Percentiles rank a stretch among this genome's conserved stretches.
Evolutionary conservation across 2,888 invertebrate species (phyloP).

Genomic region (Tipula unca): DNA sequence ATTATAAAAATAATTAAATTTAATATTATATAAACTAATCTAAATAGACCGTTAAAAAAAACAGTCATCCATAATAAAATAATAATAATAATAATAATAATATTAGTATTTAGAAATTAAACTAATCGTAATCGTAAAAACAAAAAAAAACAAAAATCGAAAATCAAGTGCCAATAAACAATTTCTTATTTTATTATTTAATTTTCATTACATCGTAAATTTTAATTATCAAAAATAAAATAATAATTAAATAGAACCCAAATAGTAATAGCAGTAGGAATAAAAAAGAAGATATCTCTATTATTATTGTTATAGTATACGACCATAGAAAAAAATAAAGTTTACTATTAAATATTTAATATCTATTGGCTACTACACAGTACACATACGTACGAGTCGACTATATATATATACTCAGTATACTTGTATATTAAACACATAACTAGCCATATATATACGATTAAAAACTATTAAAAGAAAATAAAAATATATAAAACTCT

Average conservation of each 20-base stretch:
- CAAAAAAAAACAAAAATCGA: not conserved
- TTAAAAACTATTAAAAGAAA: not conserved
- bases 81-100: not conserved
- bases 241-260: conserved; percentile 14
- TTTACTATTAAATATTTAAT: conserved; percentile 14
- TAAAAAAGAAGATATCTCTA: not conserved
- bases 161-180: conserved; percentile 4
- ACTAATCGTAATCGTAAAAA: conserved; percentile 14
- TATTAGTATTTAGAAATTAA: conserved; percentile 14
- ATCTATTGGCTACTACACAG: not conserved
- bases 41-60: conserved; percentile 1
- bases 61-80: conserved; percentile 14
- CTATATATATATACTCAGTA: not conserved
- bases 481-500: not conserved
- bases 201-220: conserved; percentile 14
- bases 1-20: not conserved
- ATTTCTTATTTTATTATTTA: conserved; percentile 14
- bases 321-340: not conserved
- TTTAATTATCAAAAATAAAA: conserved; percentile 14
- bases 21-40: not conserved
- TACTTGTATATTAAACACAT: not conserved
- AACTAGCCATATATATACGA: not conserved
- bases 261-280: not conserved
- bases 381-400: not conserved
- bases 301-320: not conserved